These are phyloP conservation scores for Nezara viridula DNA, from an alignment of 2,888 invertebrate species.

Conservation along the genomic window DNA sequence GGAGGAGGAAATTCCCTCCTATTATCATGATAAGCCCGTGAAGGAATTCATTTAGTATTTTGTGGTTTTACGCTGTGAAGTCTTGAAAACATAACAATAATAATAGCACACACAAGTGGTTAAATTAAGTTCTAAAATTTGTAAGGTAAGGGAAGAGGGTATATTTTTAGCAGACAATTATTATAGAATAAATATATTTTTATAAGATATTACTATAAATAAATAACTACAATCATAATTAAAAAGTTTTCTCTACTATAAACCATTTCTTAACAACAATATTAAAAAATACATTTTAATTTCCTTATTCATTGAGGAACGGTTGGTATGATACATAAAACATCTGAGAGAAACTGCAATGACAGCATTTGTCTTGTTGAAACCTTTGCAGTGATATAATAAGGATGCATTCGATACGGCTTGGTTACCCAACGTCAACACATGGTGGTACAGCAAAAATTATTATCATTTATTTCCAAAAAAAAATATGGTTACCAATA, in stretches of 20 bases:
- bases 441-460: neutral
- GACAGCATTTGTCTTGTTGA: neutral
- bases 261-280: no score
- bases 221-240: no score
- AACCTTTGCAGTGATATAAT: neutral
- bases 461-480: neutral
- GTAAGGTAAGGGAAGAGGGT: neutral
- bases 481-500: neutral
- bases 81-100: neutral
- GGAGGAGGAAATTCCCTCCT: neutral
- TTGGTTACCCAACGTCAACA: neutral
- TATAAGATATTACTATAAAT: no score
- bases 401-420: neutral
- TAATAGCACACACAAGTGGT: no score
- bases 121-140: no score
- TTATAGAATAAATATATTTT: neutral
- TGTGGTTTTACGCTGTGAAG: neutral
- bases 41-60: neutral
- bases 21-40: conserved; percentile 24
- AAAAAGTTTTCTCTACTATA: no score
- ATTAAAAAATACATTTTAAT: no score
- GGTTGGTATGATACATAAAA: neutral
- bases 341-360: neutral
- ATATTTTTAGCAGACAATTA: neutral
- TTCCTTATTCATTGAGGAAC: no score